These are phyloP conservation scores for Capreolus pygargus DNA, from an alignment of 2,113 vertebrate species.

Conservation along the genomic window DNA sequence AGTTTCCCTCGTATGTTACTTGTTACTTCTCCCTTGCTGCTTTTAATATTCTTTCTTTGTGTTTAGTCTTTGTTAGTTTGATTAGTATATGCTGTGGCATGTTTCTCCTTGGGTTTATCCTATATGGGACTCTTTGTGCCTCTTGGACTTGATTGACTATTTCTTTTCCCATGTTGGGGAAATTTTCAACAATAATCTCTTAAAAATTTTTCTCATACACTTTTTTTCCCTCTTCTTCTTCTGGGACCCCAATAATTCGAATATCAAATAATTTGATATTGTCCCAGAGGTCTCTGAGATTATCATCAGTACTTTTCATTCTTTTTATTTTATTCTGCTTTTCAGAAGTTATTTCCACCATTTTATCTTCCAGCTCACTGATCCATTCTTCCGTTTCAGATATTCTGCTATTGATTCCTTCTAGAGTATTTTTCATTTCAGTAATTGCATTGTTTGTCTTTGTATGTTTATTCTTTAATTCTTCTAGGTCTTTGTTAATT, in stretches of 20 bases:
- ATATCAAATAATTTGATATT: background rate
- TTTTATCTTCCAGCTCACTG: background rate
- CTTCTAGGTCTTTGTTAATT: background rate
- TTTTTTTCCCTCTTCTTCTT: background rate
- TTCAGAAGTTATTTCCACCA: background rate
- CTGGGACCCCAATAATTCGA: background rate
- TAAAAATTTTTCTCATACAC: fast-evolving
- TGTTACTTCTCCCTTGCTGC: background rate
- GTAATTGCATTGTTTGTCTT: background rate
- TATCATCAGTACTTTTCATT: background rate
- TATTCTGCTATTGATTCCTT: background rate
- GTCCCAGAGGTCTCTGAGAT: background rate
- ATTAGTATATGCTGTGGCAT: background rate
- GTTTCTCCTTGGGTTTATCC: background rate
- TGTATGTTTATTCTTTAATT: background rate
- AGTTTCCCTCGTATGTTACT: background rate
- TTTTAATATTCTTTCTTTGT: background rate
- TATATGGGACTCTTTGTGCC: background rate
- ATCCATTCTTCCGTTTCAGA: background rate
- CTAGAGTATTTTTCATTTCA: background rate
- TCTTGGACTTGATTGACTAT: background rate
- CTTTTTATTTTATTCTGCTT: background rate
- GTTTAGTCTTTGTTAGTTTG: background rate
- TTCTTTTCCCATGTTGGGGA: background rate
- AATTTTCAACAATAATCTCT: background rate